A percentile compares a stretch with the other conserved stretches of the same genome.
phyloP scores from a whole-genome alignment of 2,888 invertebrate species.

The Macaria notata region DNA sequence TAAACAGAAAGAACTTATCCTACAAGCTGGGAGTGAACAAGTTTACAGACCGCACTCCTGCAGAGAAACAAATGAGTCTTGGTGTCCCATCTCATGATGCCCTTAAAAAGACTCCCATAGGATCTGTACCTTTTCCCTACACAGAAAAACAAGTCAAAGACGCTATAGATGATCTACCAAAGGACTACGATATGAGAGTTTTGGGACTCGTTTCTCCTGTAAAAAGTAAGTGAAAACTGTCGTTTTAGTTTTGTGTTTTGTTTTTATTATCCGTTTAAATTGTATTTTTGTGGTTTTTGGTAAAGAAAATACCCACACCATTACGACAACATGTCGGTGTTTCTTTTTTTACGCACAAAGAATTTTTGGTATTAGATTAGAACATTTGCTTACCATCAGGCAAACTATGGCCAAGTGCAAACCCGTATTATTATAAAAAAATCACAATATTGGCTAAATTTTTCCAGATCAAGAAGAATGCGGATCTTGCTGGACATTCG shows the following conservation, averaged over 20 bases:
- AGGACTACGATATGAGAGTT: conserved; percentile 52
- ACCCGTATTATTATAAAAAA: no score
- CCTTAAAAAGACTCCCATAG: conserved; percentile 34
- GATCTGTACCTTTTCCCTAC: conserved; percentile 55
- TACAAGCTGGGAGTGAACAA: conserved; percentile 57
- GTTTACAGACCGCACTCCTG: conserved; percentile 55
- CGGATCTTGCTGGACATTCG: conserved; percentile 61
- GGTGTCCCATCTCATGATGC: conserved; percentile 43
- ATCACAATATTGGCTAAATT: background rate
- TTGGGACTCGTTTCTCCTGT: conserved; percentile 52
- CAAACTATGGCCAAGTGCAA: no score
- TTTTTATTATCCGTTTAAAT: no score
- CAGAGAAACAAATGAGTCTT: conserved; percentile 49
- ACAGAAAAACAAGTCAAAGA: conserved; percentile 36
- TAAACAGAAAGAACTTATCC: conserved; percentile 48
- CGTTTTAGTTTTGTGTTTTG: no score
- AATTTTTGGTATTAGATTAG: no score
- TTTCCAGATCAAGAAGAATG: conserved; percentile 56
- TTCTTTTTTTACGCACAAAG: no score
- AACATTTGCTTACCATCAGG: no score
- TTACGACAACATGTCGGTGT: no score
- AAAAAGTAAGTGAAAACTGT: conserved; percentile 43
- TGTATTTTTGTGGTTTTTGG: no score
- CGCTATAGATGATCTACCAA: conserved; percentile 41
- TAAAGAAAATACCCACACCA: no score